These are phyloP conservation scores for Podotricha telesiphe DNA, from an alignment of 2,888 invertebrate species.

Conservation along the genomic window DNA sequence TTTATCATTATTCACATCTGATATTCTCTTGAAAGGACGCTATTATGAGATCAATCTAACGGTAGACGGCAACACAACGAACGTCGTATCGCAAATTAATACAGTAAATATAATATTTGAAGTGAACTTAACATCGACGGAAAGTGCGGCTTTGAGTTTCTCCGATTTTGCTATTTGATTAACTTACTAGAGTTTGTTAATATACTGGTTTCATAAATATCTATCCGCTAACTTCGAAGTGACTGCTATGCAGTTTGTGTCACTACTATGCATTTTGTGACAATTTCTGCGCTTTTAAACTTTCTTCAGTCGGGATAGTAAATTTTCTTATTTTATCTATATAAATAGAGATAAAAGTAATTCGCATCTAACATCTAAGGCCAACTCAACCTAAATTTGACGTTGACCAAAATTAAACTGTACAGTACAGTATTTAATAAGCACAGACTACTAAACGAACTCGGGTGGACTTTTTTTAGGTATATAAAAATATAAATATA, in stretches of 20 bases:
- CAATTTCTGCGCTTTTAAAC: not conserved
- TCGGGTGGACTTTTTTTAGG: too few relatives aligned
- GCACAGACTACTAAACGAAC: too few relatives aligned
- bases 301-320: not conserved
- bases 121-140: slow-evolving; percentile 15
- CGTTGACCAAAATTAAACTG: too few relatives aligned
- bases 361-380: not conserved
- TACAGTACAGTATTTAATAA: not conserved
- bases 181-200: slow-evolving; percentile 6
- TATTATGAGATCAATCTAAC: not conserved
- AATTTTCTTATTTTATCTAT: not conserved
- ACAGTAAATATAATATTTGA: slow-evolving; percentile 18
- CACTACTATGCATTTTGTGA: not conserved
- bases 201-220: not conserved
- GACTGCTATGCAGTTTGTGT: not conserved
- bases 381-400: not conserved
- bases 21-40: not conserved
- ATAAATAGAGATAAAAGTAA: too few relatives aligned
- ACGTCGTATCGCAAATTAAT: slow-evolving; percentile 15
- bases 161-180: slow-evolving; percentile 8
- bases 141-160: slow-evolving; percentile 18
- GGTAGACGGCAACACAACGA: not conserved
- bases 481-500: too few relatives aligned
- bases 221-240: not conserved
- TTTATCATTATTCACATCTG: not conserved